Conservation (phyloP, 2,888 invertebrate species). For the Drosophila mulleri region DNA sequence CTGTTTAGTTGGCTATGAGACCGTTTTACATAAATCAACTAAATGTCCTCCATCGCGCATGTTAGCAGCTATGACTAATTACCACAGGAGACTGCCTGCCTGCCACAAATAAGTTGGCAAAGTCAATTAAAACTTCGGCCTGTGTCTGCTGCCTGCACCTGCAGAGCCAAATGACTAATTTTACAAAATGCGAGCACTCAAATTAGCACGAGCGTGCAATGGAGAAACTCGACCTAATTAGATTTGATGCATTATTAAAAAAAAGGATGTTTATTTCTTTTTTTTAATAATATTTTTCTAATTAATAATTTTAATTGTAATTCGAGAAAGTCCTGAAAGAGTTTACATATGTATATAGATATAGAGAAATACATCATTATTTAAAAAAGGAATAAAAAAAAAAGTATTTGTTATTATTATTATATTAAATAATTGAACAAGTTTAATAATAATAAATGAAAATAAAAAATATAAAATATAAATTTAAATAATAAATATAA, state of each 20-base stretch:
- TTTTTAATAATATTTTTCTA: background rate
- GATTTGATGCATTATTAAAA: background rate
- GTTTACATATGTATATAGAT: too few species aligned
- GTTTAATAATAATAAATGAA: background rate
- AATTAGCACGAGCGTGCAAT: slow-evolving; percentile 25
- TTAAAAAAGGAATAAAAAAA: background rate
- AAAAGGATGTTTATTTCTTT: background rate
- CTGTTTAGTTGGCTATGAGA: slow-evolving; percentile 25
- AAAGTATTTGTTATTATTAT: background rate
- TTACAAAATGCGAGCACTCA: slow-evolving; percentile 24
- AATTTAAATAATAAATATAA: background rate
- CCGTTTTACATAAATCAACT: slow-evolving; percentile 72
- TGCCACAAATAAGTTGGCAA: slow-evolving; percentile 47
- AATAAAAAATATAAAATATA: too few species aligned
- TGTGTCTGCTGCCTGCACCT: slow-evolving; percentile 49
- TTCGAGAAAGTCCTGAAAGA: background rate
- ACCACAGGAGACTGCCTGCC: slow-evolving; percentile 25
- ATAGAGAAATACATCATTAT: background rate
- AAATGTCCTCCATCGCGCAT: slow-evolving; percentile 50
- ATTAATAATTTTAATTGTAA: slow-evolving; percentile 7
- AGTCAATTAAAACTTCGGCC: slow-evolving; percentile 73
- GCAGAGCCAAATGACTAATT: slow-evolving; percentile 54
- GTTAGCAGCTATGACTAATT: slow-evolving; percentile 64
- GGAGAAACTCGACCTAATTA: slow-evolving; percentile 18
- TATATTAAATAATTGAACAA: background rate